Evolutionary conservation across 1,140 invertebrate species (phyloP).

Genomic region (Drosophila serrata): DNA sequence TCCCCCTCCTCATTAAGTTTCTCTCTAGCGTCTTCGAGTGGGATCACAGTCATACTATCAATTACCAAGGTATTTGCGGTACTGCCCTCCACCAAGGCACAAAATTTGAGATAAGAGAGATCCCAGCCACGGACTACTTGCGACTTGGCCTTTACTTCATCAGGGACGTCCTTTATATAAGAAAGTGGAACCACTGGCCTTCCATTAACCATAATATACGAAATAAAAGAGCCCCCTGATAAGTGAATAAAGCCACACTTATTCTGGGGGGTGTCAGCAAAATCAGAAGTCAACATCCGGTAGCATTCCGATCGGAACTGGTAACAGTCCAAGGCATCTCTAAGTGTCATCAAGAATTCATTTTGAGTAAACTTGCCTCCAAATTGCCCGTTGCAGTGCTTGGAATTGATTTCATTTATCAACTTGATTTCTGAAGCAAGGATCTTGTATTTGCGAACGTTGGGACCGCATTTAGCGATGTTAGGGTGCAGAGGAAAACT

Average conservation of each 20-base stretch:
- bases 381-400: not conserved
- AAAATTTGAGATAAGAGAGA: not conserved
- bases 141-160: not conserved
- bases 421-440: not conserved
- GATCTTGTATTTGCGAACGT: not conserved
- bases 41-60: not conserved
- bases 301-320: not conserved
- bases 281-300: not conserved
- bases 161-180: too few relatives aligned
- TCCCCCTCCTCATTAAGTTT: too few relatives aligned
- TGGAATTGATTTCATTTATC: not conserved
- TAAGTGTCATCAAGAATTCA: not conserved
- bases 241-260: not conserved
- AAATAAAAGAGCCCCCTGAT: fast-evolving
- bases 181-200: not conserved
- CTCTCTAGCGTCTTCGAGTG: too few relatives aligned
- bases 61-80: fast-evolving
- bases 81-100: not conserved
- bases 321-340: not conserved
- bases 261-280: not conserved
- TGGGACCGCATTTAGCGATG: not conserved
- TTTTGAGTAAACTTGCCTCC: not conserved
- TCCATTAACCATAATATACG: too few relatives aligned
- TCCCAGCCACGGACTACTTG: not conserved
- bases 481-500: not conserved